Percentiles rank a stretch among this genome's conserved stretches.
These are phyloP conservation scores for Lycocorax pyrrhopterus DNA, from an alignment of 2,113 vertebrate genomes.

Conservation along the genomic window DNA sequence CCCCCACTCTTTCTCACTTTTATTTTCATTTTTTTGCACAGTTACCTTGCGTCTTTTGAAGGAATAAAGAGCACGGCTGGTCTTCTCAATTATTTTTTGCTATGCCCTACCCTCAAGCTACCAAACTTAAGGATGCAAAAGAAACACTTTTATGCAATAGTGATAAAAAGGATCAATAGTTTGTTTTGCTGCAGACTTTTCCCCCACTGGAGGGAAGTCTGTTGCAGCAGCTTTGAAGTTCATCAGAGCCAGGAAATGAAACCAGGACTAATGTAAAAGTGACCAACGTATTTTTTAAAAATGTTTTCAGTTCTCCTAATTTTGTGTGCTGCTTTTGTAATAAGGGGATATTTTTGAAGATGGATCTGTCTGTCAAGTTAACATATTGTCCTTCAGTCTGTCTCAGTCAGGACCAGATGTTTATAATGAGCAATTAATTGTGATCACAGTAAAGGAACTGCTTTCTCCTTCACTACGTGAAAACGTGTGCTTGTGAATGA, in stretches of 20 bases:
- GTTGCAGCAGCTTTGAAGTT: not conserved
- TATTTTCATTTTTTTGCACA: slow-evolving; percentile 25
- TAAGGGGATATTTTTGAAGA: not conserved
- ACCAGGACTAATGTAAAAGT: not conserved
- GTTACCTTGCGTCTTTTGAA: not conserved
- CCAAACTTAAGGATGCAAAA: not conserved
- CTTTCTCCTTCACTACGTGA: not conserved
- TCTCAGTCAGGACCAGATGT: not conserved
- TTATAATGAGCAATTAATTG: not conserved
- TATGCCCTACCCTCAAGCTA: not conserved
- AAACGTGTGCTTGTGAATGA: not conserved
- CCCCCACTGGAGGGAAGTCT: not conserved
- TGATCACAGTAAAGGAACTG: not conserved
- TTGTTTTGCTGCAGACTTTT: not conserved
- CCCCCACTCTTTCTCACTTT: not conserved
- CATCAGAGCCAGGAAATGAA: slow-evolving; percentile 17
- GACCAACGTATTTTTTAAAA: not conserved
- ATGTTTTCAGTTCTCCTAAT: not conserved
- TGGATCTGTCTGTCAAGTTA: not conserved
- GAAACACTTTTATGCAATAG: not conserved
- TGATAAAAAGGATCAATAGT: not conserved
- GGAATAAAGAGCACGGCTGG: not conserved
- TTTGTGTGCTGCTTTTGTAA: not conserved
- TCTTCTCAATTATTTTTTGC: not conserved
- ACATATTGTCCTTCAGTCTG: not conserved